Conservation (phyloP, 2,797 vertebrate genomes). For the Valencia hispanica region DNA sequence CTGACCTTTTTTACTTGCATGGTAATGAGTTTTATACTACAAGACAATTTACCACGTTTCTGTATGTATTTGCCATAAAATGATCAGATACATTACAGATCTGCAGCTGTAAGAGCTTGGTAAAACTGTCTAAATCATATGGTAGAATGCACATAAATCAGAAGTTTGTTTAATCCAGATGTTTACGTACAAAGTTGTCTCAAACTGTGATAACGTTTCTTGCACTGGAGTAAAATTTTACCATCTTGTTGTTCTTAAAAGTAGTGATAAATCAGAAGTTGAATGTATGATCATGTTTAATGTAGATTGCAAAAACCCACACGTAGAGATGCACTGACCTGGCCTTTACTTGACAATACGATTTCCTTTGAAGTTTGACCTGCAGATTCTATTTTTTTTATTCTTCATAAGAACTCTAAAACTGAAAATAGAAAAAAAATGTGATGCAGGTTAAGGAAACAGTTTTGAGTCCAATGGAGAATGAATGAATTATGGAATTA, state of each 20-base stretch:
- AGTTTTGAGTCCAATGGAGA: not conserved
- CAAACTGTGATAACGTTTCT: constrained; percentile 14
- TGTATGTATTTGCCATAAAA: constrained; percentile 29
- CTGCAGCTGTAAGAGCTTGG: constrained; percentile 52
- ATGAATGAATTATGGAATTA: not conserved
- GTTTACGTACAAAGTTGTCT: not conserved
- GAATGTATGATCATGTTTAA: not conserved
- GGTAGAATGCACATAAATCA: constrained; percentile 45
- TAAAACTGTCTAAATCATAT: constrained; percentile 55
- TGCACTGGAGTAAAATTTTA: constrained; percentile 4
- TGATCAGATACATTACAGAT: constrained; percentile 18
- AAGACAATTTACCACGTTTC: constrained; percentile 18
- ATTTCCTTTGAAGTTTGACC: not conserved
- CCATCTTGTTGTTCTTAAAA: not conserved
- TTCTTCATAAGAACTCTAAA: not conserved
- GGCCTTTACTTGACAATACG: not conserved
- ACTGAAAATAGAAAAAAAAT: not conserved
- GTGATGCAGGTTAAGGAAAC: not conserved
- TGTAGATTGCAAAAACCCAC: not conserved
- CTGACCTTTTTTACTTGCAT: constrained; percentile 54
- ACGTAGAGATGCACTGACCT: not conserved
- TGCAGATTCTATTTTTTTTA: not conserved
- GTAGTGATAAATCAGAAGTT: not conserved
- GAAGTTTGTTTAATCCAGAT: constrained; percentile 7
- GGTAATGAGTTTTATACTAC: constrained; percentile 46